phyloP scores from a whole-genome alignment of 2,888 invertebrate species.

The Drosophila diplacantha region DNA sequence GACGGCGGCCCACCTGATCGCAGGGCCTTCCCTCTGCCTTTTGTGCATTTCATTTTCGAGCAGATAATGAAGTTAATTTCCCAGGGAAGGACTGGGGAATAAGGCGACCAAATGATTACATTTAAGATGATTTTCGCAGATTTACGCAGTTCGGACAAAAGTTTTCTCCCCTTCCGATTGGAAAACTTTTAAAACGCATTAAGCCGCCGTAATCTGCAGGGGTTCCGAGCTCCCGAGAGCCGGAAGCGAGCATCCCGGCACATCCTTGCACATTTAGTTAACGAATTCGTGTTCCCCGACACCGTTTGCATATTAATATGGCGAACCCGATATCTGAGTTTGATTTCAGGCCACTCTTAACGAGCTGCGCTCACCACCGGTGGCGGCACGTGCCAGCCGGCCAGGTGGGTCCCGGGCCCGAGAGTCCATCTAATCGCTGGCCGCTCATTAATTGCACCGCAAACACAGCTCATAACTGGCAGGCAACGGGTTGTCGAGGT shows the following conservation, averaged over 20 bases:
- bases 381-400: slow-evolving; percentile 24
- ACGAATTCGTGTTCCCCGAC: slow-evolving; percentile 49
- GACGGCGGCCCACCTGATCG: slow-evolving; percentile 8
- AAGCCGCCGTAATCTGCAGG: slow-evolving; percentile 59
- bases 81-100: slow-evolving; percentile 33
- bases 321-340: slow-evolving; percentile 36
- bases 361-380: slow-evolving; percentile 12
- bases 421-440: slow-evolving; percentile 31
- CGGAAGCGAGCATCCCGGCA: slow-evolving; percentile 25
- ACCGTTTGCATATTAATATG: slow-evolving; percentile 65
- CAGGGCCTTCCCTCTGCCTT: slow-evolving; percentile 6
- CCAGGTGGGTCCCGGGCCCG: slow-evolving; percentile 17
- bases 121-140: slow-evolving; percentile 51
- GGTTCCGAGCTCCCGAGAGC: slow-evolving; percentile 8
- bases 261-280: slow-evolving; percentile 50
- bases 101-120: slow-evolving; percentile 43
- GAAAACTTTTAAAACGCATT: slow-evolving; percentile 64
- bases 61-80: slow-evolving; percentile 66
- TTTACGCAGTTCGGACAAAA: slow-evolving; percentile 46
- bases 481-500: slow-evolving; percentile 39
- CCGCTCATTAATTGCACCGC: slow-evolving; percentile 52
- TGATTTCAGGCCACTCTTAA: slow-evolving; percentile 27
- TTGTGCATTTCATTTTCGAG: slow-evolving; percentile 48
- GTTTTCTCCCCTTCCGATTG: slow-evolving; percentile 35
- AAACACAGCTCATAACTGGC: slow-evolving; percentile 33